phyloP scores from a whole-genome alignment of 2,888 invertebrate species.

The Pristionchus mayeri region DNA sequence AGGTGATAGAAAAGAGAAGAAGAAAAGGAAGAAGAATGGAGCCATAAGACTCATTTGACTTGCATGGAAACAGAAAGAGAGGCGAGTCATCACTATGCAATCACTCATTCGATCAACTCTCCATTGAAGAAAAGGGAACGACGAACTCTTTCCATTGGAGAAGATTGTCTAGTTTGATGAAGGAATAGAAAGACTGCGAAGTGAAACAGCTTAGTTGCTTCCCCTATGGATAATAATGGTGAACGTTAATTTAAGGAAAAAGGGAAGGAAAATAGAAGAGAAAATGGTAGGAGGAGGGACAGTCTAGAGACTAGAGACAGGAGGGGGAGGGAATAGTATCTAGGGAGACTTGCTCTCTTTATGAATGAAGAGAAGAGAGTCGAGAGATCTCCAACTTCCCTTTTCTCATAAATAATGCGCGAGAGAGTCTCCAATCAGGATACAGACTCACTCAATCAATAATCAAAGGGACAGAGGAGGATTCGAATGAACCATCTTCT shows the following conservation, averaged over 20 bases:
- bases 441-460: background rate
- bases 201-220: too few species aligned
- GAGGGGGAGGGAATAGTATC: background rate
- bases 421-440: background rate
- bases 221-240: background rate
- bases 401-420: conserved; percentile 7
- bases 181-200: too few species aligned
- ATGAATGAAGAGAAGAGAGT: conserved; percentile 26
- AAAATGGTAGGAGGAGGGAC: conserved; percentile 11
- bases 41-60: conserved; percentile 8
- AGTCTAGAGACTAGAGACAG: background rate
- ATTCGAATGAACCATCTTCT: too few species aligned
- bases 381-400: background rate
- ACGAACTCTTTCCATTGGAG: too few species aligned
- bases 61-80: conserved; percentile 12
- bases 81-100: conserved; percentile 34
- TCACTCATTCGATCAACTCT: background rate
- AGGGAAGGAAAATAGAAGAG: conserved; percentile 10
- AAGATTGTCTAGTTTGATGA: too few species aligned
- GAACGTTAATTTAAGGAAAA: conserved; percentile 1
- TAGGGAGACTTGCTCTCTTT: conserved; percentile 27
- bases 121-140: too few species aligned
- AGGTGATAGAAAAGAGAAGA: conserved; percentile 40
- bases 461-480: too few species aligned
- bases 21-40: conserved; percentile 22